These are phyloP conservation scores for Phaethornis superciliosus DNA, from an alignment of 2,113 vertebrate genomes.

Conservation along the genomic window DNA sequence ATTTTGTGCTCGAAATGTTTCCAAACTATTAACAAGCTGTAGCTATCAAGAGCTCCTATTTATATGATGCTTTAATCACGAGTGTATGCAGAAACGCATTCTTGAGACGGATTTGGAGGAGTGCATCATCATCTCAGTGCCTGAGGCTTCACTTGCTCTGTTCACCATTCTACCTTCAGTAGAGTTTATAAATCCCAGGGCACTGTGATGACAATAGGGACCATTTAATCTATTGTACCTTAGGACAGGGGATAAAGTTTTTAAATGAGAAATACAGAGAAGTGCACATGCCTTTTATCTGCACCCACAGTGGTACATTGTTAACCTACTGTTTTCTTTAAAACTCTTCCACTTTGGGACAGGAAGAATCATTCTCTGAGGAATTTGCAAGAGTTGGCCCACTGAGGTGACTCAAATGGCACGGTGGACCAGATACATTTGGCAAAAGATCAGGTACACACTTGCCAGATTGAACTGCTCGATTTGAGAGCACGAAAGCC, in stretches of 20 bases:
- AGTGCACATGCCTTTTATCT: slow-evolving; percentile 50
- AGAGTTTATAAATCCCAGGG: background rate
- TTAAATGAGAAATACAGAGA: slow-evolving; percentile 33
- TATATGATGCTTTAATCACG: slow-evolving; percentile 58
- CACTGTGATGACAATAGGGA: background rate
- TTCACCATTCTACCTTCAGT: background rate
- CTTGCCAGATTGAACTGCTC: background rate
- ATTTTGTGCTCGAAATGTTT: slow-evolving; percentile 74
- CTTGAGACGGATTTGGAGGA: slow-evolving; percentile 27
- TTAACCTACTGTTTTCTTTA: background rate
- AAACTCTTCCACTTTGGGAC: background rate
- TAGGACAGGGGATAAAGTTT: slow-evolving; percentile 34
- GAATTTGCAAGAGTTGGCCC: background rate
- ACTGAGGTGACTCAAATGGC: slow-evolving; percentile 41
- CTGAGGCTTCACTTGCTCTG: background rate
- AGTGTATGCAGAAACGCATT: slow-evolving; percentile 47
- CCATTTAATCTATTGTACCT: slow-evolving; percentile 28
- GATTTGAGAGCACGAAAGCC: background rate
- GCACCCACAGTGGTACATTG: slow-evolving; percentile 9
- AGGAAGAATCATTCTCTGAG: slow-evolving; percentile 27
- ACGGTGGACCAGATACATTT: slow-evolving; percentile 20
- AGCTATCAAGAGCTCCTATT: slow-evolving; percentile 67
- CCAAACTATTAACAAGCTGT: slow-evolving; percentile 62
- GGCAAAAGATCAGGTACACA: slow-evolving; percentile 24
- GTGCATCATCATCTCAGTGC: background rate